Evolutionary conservation across 2,888 invertebrate genomes (phyloP).

Genomic region (Margaritifera margaritifera): DNA sequence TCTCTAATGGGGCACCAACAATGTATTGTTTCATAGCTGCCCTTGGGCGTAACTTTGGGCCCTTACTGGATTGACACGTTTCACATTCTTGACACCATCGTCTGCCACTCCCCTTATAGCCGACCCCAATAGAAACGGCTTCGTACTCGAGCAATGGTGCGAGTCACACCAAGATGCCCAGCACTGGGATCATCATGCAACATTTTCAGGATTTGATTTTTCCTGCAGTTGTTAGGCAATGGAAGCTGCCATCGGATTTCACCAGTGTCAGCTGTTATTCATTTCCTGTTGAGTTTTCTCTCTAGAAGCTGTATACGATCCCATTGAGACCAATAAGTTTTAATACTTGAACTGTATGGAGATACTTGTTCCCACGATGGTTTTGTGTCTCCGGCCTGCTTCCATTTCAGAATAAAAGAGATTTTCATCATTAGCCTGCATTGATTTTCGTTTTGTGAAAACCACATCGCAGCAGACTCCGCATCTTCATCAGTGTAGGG

Average conservation of each 20-base stretch:
- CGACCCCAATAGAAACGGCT: constrained; percentile 20
- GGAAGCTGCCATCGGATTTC: constrained; percentile 3
- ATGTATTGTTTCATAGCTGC: constrained; percentile 11
- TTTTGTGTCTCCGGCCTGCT: too few species aligned
- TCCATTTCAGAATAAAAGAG: too few species aligned
- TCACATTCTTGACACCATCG: constrained; percentile 10
- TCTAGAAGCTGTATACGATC: too few species aligned
- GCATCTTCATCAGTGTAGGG: background rate
- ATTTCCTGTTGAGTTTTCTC: too few species aligned
- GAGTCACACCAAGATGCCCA: constrained; percentile 13
- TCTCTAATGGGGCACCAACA: constrained; percentile 10
- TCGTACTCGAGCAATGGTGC: constrained; percentile 11
- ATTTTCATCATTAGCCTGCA: too few species aligned
- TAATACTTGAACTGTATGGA: too few species aligned
- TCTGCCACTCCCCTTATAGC: constrained; percentile 8
- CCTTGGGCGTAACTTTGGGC: background rate
- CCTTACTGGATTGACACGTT: constrained; percentile 11
- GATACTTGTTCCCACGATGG: too few species aligned
- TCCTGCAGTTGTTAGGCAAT: background rate
- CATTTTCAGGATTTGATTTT: background rate
- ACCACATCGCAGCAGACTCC: too few species aligned
- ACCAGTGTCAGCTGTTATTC: background rate
- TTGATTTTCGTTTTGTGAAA: too few species aligned
- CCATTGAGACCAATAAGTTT: too few species aligned
- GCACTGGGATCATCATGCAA: constrained; percentile 10